Conservation (phyloP, 2,888 invertebrate genomes). For the Apamea monoglypha region DNA sequence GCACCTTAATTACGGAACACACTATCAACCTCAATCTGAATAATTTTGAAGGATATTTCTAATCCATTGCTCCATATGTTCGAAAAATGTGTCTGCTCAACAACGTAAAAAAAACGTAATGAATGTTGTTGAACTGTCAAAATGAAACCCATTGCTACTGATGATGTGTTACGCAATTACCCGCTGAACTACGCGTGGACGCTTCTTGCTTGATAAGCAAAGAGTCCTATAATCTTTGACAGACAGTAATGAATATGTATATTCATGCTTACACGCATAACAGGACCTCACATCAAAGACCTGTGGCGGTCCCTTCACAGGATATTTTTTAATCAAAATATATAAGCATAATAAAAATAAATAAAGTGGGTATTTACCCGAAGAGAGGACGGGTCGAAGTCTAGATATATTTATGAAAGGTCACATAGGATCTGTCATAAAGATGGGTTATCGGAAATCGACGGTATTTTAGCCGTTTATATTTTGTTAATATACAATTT, state of each 20-base stretch:
- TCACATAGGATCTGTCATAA: constrained; percentile 42
- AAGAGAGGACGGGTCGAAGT: constrained; percentile 15
- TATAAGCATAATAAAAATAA: constrained; percentile 44
- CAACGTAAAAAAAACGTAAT: no score
- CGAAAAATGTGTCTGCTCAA: no score
- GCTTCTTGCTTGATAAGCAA: background rate
- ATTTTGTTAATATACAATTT: constrained; percentile 36
- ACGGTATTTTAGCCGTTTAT: constrained; percentile 32
- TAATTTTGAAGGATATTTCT: no score
- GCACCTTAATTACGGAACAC: no score
- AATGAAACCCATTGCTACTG: no score
- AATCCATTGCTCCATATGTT: no score
- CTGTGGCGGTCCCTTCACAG: background rate
- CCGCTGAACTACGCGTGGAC: background rate
- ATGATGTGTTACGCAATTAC: no score
- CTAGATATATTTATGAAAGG: constrained; percentile 54
- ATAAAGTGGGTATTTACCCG: constrained; percentile 51
- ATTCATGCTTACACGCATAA: background rate
- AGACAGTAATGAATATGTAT: constrained; percentile 5
- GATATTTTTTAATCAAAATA: constrained; percentile 46
- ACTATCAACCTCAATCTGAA: no score
- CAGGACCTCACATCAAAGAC: constrained; percentile 25
- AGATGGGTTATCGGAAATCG: constrained; percentile 50
- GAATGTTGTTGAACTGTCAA: no score
- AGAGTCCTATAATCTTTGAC: background rate